Evolutionary conservation across 1,140 invertebrate genomes (phyloP).

Genomic region (Hestina assimilis): DNA sequence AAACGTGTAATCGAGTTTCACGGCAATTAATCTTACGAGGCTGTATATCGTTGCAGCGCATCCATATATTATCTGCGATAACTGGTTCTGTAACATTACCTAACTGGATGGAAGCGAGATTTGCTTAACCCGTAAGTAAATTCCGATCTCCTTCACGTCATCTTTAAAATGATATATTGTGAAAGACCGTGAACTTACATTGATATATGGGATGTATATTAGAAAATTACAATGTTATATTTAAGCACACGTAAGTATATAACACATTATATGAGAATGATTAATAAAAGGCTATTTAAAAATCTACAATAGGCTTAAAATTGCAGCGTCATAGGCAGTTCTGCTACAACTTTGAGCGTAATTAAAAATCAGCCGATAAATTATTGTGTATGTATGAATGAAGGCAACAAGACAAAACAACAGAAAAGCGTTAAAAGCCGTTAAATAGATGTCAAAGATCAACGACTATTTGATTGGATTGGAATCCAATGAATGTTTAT

Average conservation of each 20-base stretch:
- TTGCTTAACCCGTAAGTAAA: slow-evolving; percentile 10
- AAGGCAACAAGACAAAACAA: too few relatives aligned
- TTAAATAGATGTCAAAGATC: slow-evolving; percentile 21
- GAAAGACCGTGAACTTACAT: background rate
- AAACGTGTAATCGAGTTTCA: slow-evolving; percentile 28
- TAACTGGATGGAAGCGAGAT: slow-evolving; percentile 5
- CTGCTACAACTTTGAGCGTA: too few relatives aligned
- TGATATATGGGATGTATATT: too few relatives aligned
- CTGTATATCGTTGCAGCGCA: slow-evolving; percentile 24
- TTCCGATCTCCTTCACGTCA: slow-evolving; percentile 13
- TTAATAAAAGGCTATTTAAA: too few relatives aligned
- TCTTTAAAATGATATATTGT: background rate
- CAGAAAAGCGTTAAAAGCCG: slow-evolving; percentile 41
- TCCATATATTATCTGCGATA: slow-evolving; percentile 27
- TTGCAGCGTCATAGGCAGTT: too few relatives aligned
- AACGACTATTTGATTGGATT: slow-evolving; percentile 11
- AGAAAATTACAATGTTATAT: too few relatives aligned
- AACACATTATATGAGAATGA: too few relatives aligned
- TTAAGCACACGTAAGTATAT: too few relatives aligned
- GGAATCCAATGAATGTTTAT: slow-evolving; percentile 10
- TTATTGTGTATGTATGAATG: slow-evolving; percentile 24
- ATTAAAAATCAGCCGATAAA: background rate
- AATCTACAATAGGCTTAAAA: too few relatives aligned
- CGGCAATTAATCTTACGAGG: slow-evolving; percentile 29
- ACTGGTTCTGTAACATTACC: slow-evolving; percentile 17